Base-by-base conservation (phyloP, 2,888 invertebrate species). In the Yponomeuta malinellus region DNA sequence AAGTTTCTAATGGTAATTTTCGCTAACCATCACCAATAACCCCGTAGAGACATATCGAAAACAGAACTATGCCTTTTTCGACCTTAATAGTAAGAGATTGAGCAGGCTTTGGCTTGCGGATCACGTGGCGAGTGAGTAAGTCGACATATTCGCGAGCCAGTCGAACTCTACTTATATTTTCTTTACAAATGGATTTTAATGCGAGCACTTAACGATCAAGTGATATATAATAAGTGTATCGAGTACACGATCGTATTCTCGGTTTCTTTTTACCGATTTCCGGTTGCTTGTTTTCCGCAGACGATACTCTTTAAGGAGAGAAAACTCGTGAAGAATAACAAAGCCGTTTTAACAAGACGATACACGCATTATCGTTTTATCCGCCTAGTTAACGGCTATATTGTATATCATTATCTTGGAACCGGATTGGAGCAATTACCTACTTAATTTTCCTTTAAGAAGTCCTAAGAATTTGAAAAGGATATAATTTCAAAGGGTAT, bases 1-100 rank as follows among this genome's bases (percentile, higher is more conserved):
- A 73, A 77, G 73, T 72, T 67, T 71, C 77, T 80, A 84, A 80
- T 84, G 79, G 75, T 79, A 80, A 78, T 84, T 83, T 84, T 81
- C 75, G 74, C 72, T 75, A 78, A 81, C 75, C 71, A 72, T 73
- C 71, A 68, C 71, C 73, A 76, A 77, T 77, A 78, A 79, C 75
- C 74, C 76, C 77, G 78, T 77, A 68, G 68, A 70, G 48, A 48
- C 79, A 82, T 78, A 80, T 84, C 77, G 83, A 81, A 83, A 86
- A 86, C 86, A n/a, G n/a, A n/a, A n/a, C 81, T 79, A 76, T 80
- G 83, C 81, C 79, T 82, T 84, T 85, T 79, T 79, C 81, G 81
- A 84, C 86, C 83, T 81, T 87, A 85, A 86, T 80, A 81, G 76
- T 70, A 72, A 48, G 67, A 23, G 65, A 69, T 69, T 72, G 72